Evolutionary conservation across 2,113 vertebrate species (phyloP), one percentile per base, ranked within the genome.

Genomic region (Calyptomena viridis): DNA sequence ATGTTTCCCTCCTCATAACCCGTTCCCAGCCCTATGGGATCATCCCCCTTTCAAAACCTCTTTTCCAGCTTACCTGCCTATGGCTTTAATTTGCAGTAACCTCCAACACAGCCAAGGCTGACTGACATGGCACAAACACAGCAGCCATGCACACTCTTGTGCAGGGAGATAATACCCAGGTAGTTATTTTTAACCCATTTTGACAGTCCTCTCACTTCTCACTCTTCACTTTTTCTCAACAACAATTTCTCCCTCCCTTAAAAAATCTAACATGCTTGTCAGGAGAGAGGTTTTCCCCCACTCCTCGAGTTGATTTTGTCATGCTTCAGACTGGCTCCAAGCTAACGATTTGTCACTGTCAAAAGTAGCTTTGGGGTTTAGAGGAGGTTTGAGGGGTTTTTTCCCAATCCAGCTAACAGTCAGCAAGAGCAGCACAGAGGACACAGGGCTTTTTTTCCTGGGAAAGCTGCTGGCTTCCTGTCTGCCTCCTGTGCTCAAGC

Each of bases 401-500:
- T 66, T 7, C 24, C 47, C 49, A n/a, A 56, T 37, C 46, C 50
- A 90, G 71, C 37, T 69, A 69, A 22, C 67, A 79, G 85, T 87
- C 84, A 86, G 27, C 11, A 11, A 46, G 84, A 94, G 80, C 82
- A 53, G 90, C 89, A 75, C 66, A 68, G 87, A 95, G 94, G 91
- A 96, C 96, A 95, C 73, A 87, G 81, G 69, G 87, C 44, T 87
- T 94, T 93, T 94, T 94, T 93, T 60, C 63, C 84, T 64, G 76
- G 86, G 87, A 94, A 96, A 90, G 87, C 91, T 95, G 91, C 67
- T 95, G 87, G 73, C 89, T 97, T 96, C 93, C 89, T 92, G 91
- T 55, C 69, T 0, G 14, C 83, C 95, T 84, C 96, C 93, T 42
- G 40, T 60, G 68, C 88, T 52, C 93, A 63, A 75, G 63, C 84